These are phyloP conservation scores for Montipora capitata DNA, from an alignment of 92 coral and sea anemone species.

Conservation along the genomic window DNA sequence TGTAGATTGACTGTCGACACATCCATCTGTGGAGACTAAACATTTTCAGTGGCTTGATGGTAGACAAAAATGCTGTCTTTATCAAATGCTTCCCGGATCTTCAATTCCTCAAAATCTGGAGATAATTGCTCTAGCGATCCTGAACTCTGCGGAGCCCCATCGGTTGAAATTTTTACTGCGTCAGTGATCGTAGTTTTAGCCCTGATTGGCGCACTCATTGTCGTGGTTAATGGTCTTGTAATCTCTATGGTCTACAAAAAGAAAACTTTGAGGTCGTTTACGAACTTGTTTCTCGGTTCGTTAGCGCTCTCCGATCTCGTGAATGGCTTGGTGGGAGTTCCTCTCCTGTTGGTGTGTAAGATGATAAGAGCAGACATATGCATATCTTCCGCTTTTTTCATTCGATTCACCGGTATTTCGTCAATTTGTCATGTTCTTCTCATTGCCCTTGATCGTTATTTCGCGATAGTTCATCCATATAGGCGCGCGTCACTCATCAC, in stretches of 20 bases:
- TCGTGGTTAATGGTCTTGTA: slow-evolving; percentile 18
- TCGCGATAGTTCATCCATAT: slow-evolving; percentile 79
- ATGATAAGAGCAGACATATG: slow-evolving; percentile 39
- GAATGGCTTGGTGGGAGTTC: slow-evolving; percentile 84
- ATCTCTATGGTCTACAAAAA: slow-evolving; percentile 23
- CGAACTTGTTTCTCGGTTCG: slow-evolving; percentile 82
- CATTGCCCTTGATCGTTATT: slow-evolving; percentile 87
- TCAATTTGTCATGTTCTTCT: slow-evolving; percentile 86
- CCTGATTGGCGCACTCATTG: slow-evolving; percentile 13
- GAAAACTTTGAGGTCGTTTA: slow-evolving; percentile 62
- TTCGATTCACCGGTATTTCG: slow-evolving; percentile 86
- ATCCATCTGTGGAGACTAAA: too few relatives aligned
- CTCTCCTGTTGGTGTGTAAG: slow-evolving; percentile 35
- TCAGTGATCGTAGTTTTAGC: slow-evolving; percentile 6
- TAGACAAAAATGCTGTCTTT: too few relatives aligned
- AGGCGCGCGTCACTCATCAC: slow-evolving; percentile 61
- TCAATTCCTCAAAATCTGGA: neutral
- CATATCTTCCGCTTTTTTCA: slow-evolving; percentile 59
- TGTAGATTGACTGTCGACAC: too few relatives aligned
- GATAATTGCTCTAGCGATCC: neutral
- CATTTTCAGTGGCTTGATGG: too few relatives aligned
- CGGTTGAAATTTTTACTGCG: neutral
- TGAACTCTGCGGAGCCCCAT: neutral
- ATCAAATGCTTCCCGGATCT: too few relatives aligned
- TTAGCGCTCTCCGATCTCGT: slow-evolving; percentile 87